Percentiles rank a stretch among this genome's conserved stretches.
These are phyloP conservation scores for Choreutis nemorana DNA, from an alignment of 2,888 invertebrate species.

Conservation along the genomic window DNA sequence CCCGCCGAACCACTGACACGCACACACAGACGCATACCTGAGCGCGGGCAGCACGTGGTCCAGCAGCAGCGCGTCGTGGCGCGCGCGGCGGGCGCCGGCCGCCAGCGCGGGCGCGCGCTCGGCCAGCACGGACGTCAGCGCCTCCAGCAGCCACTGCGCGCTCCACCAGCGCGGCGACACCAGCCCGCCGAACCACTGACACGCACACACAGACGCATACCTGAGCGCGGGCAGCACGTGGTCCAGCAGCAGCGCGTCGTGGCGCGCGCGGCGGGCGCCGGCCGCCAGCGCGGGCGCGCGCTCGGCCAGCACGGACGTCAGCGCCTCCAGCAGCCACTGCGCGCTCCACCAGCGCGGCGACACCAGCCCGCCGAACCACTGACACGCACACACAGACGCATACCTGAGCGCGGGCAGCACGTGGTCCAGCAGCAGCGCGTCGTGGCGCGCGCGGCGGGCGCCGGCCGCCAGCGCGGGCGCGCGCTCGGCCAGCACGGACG, in stretches of 20 bases:
- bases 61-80: constrained; percentile 40
- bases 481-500: constrained; percentile 82
- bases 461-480: constrained; percentile 35
- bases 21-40: constrained; percentile 23
- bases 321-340: constrained; percentile 90
- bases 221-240: constrained; percentile 53
- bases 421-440: constrained; percentile 46
- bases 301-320: constrained; percentile 85
- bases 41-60: constrained; percentile 55
- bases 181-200: constrained; percentile 70
- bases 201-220: constrained; percentile 19
- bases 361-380: constrained; percentile 76
- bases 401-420: constrained; percentile 53
- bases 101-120: constrained; percentile 65
- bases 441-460: constrained; percentile 26
- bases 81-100: constrained; percentile 20
- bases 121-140: constrained; percentile 83
- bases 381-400: constrained; percentile 8
- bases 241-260: constrained; percentile 43
- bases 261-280: constrained; percentile 22
- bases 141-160: constrained; percentile 91
- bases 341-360: constrained; percentile 96
- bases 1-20: constrained; percentile 63
- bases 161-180: constrained; percentile 97
- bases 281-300: constrained; percentile 48